These are phyloP conservation scores for Zonitis immaculata DNA, from an alignment of 2,888 invertebrate genomes.

Conservation along the genomic window DNA sequence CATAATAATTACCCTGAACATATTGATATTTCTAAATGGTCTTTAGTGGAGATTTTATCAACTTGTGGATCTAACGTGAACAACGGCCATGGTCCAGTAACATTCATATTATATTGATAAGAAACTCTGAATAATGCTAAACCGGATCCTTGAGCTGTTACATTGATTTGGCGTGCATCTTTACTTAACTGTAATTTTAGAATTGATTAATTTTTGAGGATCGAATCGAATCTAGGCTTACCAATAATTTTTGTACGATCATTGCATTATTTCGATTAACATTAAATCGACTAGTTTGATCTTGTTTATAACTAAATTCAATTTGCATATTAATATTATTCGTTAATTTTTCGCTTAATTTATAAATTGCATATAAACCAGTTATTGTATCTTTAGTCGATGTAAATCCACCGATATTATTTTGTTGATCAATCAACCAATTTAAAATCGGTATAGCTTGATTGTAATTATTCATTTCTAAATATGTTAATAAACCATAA, in stretches of 20 bases:
- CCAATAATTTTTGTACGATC: constrained; percentile 75
- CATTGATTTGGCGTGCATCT: constrained; percentile 60
- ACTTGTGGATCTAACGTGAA: constrained; percentile 84
- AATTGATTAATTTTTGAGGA: constrained; percentile 2
- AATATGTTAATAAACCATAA: constrained; percentile 74
- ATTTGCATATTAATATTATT: constrained; percentile 48
- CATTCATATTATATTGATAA: constrained; percentile 78
- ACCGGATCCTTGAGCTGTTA: constrained; percentile 76
- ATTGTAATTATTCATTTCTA: constrained; percentile 48
- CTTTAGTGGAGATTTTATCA: constrained; percentile 70
- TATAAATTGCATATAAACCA: constrained; percentile 65
- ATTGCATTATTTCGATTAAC: constrained; percentile 73
- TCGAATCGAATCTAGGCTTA: constrained; percentile 44
- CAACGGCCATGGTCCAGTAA: constrained; percentile 81
- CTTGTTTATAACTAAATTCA: constrained; percentile 41
- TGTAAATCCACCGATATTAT: constrained; percentile 65
- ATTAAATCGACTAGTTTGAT: constrained; percentile 57
- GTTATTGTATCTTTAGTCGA: constrained; percentile 75
- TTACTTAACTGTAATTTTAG: constrained; percentile 50
- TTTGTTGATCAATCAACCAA: constrained; percentile 69
- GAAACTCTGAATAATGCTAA: constrained; percentile 73
- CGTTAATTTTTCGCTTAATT: constrained; percentile 58
- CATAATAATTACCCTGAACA: constrained; percentile 63
- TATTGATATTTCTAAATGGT: constrained; percentile 74
- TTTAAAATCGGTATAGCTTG: constrained; percentile 63